phyloP scores from a whole-genome alignment of 1,140 invertebrate species.

The Bombus superbus region DNA sequence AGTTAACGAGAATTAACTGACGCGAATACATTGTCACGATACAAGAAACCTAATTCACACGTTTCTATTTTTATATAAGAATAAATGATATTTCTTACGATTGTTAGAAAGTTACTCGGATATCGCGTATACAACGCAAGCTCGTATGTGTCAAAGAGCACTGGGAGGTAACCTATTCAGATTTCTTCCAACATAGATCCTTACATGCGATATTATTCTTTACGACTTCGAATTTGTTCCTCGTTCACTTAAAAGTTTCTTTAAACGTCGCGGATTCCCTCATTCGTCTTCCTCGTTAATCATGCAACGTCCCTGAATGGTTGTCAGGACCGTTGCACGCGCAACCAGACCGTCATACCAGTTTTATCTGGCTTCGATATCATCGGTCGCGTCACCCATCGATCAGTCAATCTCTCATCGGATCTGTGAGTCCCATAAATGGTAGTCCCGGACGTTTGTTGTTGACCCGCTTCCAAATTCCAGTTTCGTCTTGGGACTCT shows the following conservation, averaged over 20 bases:
- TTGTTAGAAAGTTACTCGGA: too few species aligned
- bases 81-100: neutral
- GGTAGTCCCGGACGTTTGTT: neutral
- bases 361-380: slow-evolving; percentile 12
- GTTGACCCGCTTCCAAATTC: slow-evolving; percentile 34
- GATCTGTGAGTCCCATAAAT: neutral
- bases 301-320: neutral
- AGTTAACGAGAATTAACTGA: neutral
- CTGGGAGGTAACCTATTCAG: neutral
- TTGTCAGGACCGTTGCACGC: neutral
- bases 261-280: neutral
- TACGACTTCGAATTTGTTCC: neutral
- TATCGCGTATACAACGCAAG: too few species aligned
- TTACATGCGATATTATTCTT: neutral
- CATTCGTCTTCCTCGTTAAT: neutral
- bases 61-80: neutral
- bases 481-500: slow-evolving; percentile 17
- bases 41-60: neutral
- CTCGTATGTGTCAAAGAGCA: too few species aligned
- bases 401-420: slow-evolving; percentile 44
- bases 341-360: neutral
- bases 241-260: neutral
- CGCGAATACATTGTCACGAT: neutral
- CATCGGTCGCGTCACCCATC: slow-evolving; percentile 3
- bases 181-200: neutral